Base-by-base conservation (phyloP, 2,797 vertebrate species). In the Gadopsis bispinosus region DNA sequence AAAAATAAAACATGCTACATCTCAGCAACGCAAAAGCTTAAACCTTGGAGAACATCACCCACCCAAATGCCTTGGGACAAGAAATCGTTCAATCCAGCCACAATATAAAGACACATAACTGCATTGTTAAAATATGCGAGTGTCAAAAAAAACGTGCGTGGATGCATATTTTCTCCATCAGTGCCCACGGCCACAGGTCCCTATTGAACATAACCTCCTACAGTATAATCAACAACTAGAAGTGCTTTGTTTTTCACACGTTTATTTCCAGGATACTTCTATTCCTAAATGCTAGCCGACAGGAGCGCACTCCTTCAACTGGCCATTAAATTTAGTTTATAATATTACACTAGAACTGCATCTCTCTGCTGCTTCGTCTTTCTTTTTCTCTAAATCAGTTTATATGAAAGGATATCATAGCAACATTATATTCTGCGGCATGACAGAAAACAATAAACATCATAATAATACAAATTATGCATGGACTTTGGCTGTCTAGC, bases 21-120 rank as follows among this genome's bases (percentile, higher is more conserved):
- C 26, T 83, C 43, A 43, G 47, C 59, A 71, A n/a, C 63, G 77
- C 29, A 60, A 13, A 69, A 50, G 43, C 48, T 66, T 50, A 69
- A 82, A 67, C 81, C 45, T 55, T 64, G 50, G 50, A 68, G 72
- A 75, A 55, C 37, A 14, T 75, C 47, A 50, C 39, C 53, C 37
- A 48, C 43, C 13, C 35, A 79, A 77, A 66, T 31, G 64, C 77
- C 73, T 20, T 26, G 69, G 48, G 75, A 80, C 19, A 68, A 67
- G 26, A 83, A 54, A 41, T 65, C 16, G 16, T 63, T 83, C 16
- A 58, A 61, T 56, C 31, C 67, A 67, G 29, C 47, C 20, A 26
- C 56, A 58, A 37, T 58, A 35, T 64, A 68, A 45, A 69, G 16
- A 72, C 10, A 48, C n/a, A 33, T 31, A 8, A 33, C 22, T 47